Conservation (phyloP, 2,797 vertebrate genomes). For the Pipistrellus nathusii region DNA sequence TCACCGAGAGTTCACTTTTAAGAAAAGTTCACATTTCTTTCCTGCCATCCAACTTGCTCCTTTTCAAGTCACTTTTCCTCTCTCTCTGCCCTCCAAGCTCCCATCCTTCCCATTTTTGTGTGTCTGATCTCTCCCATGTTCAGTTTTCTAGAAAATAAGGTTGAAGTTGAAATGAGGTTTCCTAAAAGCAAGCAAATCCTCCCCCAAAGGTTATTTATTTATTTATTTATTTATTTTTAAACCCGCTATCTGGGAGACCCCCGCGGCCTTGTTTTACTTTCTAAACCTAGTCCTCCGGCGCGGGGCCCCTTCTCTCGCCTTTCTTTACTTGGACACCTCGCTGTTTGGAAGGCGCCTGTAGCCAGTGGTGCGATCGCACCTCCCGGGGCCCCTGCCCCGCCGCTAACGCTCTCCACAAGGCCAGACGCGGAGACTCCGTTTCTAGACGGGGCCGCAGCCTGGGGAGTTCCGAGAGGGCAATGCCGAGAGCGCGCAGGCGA, state of each 20-base stretch:
- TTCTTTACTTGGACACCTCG: constrained; percentile 44
- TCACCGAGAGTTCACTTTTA: constrained; percentile 88
- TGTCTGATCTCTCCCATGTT: neutral
- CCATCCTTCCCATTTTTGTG: neutral
- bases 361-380: neutral
- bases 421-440: neutral
- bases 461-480: neutral
- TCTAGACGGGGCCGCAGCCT: neutral
- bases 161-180: constrained; percentile 44
- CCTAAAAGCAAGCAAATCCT: constrained; percentile 13
- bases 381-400: neutral
- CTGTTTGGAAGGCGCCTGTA: constrained; percentile 30
- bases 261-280: neutral
- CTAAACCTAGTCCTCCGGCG: neutral
- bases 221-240: neutral
- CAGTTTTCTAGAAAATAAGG: constrained; percentile 41
- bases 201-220: neutral
- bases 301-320: neutral
- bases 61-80: constrained; percentile 60
- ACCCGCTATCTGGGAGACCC: neutral
- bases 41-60: constrained; percentile 53
- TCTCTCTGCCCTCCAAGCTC: neutral
- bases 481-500: neutral
- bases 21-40: constrained; percentile 76
- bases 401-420: neutral